These are phyloP conservation scores for Rana temporaria DNA, from an alignment of 2,113 vertebrate species.

Conservation along the genomic window DNA sequence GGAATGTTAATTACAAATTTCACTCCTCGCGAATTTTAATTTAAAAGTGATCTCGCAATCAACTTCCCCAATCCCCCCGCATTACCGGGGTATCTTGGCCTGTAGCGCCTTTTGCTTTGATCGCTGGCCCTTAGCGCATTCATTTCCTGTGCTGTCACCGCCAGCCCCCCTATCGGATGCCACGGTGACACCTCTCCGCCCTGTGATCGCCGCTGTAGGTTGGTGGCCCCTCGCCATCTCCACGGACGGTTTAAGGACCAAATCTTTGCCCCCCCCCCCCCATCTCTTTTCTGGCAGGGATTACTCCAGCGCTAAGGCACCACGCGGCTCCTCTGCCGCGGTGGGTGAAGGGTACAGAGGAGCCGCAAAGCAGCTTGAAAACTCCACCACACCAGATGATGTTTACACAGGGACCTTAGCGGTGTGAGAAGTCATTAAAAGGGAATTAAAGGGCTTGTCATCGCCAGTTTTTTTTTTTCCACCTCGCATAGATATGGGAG, in stretches of 20 bases:
- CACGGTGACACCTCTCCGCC: not conserved
- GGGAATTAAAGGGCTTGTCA: slow-evolving; percentile 86
- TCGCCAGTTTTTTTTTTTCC: slow-evolving; percentile 76
- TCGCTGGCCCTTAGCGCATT: slow-evolving; percentile 60
- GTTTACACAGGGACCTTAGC: slow-evolving; percentile 83
- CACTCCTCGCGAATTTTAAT: slow-evolving; percentile 62
- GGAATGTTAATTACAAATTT: slow-evolving; percentile 66
- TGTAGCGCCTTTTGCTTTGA: slow-evolving; percentile 42
- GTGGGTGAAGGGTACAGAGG: slow-evolving; percentile 70
- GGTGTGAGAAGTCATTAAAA: slow-evolving; percentile 88
- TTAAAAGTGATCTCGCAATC: slow-evolving; percentile 67
- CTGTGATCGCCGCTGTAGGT: not conserved
- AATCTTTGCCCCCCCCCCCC: not conserved
- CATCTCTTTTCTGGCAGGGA: slow-evolving; percentile 2
- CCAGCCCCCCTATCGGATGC: slow-evolving; percentile 54
- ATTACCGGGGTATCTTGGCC: slow-evolving; percentile 58
- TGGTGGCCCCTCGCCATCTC: slow-evolving; percentile 14
- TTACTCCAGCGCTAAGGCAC: slow-evolving; percentile 38
- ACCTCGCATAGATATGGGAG: slow-evolving; percentile 63
- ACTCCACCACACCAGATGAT: slow-evolving; percentile 80
- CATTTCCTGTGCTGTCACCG: slow-evolving; percentile 63
- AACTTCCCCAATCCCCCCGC: slow-evolving; percentile 63
- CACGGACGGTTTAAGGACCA: not conserved
- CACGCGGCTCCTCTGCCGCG: slow-evolving; percentile 61
- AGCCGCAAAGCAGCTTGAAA: slow-evolving; percentile 75